Base-by-base conservation (phyloP, 2,888 invertebrate species). In the Pristionchus entomophagus region DNA sequence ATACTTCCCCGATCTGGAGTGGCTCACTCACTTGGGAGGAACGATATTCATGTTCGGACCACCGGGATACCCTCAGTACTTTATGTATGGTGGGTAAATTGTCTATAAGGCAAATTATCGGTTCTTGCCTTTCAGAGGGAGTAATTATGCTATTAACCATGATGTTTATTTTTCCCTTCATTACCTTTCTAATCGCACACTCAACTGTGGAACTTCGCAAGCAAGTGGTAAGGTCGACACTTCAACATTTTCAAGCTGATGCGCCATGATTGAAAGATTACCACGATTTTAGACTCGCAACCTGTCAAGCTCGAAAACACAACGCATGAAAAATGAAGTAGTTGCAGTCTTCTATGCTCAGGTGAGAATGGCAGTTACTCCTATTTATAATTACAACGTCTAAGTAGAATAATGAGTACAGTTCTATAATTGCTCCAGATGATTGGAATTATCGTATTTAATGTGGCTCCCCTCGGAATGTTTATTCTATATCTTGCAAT, bases 21-120 rank as follows among this genome's bases (percentile, higher is more conserved):
- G 65, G 65, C 65, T 65, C 17, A 65, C 65, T 14, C 65, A 65
- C 32, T 8, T 32, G 14, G 35, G 32, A 5, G 65, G 65, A 3
- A 65, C 65, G 17, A 65, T 65, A 14, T 65, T 65, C 65, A 32
- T 65, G 65, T 65, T 65, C 35, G 65, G 65, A 19, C 35, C 65
- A 3, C 65, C 65, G 2, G 65, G 65, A 14, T 17, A 65, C n/a
- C 65, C 65, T 14, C 32, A 65, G 65, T 65, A 65, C 22, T 65
- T 65, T 19, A 65, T 35, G 32, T 65, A 65, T 19, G 65, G 65
- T 65, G 14, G 35, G 65, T 35, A n/a, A n/a, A n/a, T n/a, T n/a
- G n/a, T n/a, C n/a, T n/a, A n/a, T n/a, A n/a, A n/a, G n/a, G n/a
- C n/a, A n/a, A n/a, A n/a, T n/a, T n/a, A n/a, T n/a, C n/a, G n/a